Base-by-base conservation (phyloP, 1,140 invertebrate genomes). In the Neocloeon triangulifer region DNA sequence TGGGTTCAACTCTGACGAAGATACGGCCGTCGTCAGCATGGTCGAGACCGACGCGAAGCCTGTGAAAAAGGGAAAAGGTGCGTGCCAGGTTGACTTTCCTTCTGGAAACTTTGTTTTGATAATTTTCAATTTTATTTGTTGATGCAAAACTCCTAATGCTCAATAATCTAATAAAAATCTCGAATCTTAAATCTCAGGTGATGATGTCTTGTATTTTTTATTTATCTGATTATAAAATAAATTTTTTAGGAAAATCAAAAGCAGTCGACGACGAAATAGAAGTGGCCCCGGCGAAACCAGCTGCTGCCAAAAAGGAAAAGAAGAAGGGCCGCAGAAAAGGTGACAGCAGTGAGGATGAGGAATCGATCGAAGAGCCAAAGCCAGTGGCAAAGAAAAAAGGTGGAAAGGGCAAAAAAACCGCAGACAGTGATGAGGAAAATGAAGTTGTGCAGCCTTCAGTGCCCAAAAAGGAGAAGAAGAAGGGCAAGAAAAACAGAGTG, bases 41-140 rank as follows among this genome's bases (percentile, higher is more conserved):
- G 14, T 2, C 6, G 18, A 13, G 4, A 15, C 4, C 25, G 66
- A 65, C 62, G 7, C 71, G 47, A 66, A 64, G 46, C 62, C 57
- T 21, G 60, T 56, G 37, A 67, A 66, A 42, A 71, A 69, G 43
- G 64, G 62, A 34, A 53, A 59, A 41, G 59, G 62, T 38, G 60
- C 39, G 60, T 65, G n/a, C n/a, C n/a, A n/a, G n/a, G n/a, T n/a
- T n/a, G n/a, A n/a, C n/a, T n/a, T n/a, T n/a, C n/a, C n/a, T n/a
- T n/a, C n/a, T n/a, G n/a, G n/a, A n/a, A n/a, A n/a, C n/a, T n/a
- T n/a, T n/a, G n/a, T n/a, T n/a, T n/a, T n/a, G n/a, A n/a, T n/a
- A n/a, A n/a, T n/a, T n/a, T n/a, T n/a, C 14, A 65, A 69, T 37
- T 52, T 59, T 27, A n/a, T n/a, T n/a, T n/a, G 59, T 62, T 19